Base-by-base conservation (phyloP, 2,113 vertebrate species). In the Psettodes erumei region DNA sequence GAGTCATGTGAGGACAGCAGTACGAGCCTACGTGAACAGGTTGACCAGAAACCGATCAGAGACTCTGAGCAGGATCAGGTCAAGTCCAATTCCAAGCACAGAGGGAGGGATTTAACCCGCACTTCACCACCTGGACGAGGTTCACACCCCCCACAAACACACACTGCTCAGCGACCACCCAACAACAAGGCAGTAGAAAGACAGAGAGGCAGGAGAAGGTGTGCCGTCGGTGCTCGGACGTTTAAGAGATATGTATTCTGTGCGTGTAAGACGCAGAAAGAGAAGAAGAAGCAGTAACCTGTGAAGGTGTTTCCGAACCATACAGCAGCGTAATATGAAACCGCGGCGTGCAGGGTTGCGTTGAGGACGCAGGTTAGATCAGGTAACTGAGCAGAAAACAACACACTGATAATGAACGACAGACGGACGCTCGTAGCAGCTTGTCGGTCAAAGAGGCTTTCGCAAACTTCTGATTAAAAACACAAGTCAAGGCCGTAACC, bases 21-120 rank as follows among this genome's bases (percentile, higher is more conserved):
- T 28, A 25, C 12, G 7, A 30, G 40, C n/a, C n/a, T 1, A 33
- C 45, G 10, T 64, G 71, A 62, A 79, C 81, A 84, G 71, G 66
- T 79, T 62, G 71, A 70, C 18, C 15, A 2, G 42, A 50, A 67
- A 19, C 62, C 78, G 75, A 82, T 82, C 79, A 82, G 71, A 48
- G 56, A 42, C 51, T 69, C 67, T 70, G 69, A 71, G 63, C 47
- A 61, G 75, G 66, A 71, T 67, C 67, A 77, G 79, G 60, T 77
- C 74, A 71, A 60, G 66, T 60, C 73, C 73, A 77, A 28, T 64
- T 56, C 64, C n/a, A 30, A 8, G 35, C 48, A 51, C 72, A 8
- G 40, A 8, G 60, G 50, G 18, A 38, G 19, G 43, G 75, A 56
- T 69, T 59, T 65, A 71, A 65, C 28, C 30, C 47, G 38, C 15